Conservation (phyloP, 2,113 vertebrate species). For the Silurus glanis region DNA sequence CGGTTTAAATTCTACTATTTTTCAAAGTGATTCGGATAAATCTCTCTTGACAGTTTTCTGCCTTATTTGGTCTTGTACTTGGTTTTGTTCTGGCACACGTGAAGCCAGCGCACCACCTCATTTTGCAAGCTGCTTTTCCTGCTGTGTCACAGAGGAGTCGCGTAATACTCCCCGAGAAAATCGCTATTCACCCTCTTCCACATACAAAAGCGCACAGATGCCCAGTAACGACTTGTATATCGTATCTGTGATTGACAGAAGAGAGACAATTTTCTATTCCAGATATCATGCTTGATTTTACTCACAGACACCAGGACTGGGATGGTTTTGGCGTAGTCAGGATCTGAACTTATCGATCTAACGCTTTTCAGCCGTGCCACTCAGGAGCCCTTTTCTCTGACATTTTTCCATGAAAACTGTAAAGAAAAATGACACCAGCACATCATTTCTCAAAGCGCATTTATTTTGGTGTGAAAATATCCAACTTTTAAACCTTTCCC, state of each 20-base stretch:
- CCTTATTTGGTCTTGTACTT: neutral
- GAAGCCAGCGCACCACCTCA: neutral
- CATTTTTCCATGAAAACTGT: neutral
- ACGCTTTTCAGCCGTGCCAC: neutral
- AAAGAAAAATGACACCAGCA: neutral
- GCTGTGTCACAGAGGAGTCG: neutral
- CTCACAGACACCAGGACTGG: neutral
- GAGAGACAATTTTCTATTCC: neutral
- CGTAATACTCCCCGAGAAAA: neutral
- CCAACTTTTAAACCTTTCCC: conserved; percentile 10
- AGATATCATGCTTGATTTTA: neutral
- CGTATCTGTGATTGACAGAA: neutral
- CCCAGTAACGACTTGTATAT: neutral
- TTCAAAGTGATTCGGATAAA: neutral
- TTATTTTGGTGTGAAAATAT: neutral
- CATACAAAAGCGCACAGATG: neutral
- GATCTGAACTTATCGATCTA: neutral
- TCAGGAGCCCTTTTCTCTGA: neutral
- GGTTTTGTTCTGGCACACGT: neutral
- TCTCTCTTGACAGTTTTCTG: neutral
- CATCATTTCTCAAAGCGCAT: neutral
- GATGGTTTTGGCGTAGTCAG: neutral
- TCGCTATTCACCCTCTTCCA: neutral
- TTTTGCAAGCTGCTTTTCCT: neutral
- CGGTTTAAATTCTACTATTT: neutral